A percentile compares a stretch with the other conserved stretches of the same genome.
Evolutionary conservation across 2,113 vertebrate genomes (phyloP).

Genomic region (Halcyon malimbica): DNA sequence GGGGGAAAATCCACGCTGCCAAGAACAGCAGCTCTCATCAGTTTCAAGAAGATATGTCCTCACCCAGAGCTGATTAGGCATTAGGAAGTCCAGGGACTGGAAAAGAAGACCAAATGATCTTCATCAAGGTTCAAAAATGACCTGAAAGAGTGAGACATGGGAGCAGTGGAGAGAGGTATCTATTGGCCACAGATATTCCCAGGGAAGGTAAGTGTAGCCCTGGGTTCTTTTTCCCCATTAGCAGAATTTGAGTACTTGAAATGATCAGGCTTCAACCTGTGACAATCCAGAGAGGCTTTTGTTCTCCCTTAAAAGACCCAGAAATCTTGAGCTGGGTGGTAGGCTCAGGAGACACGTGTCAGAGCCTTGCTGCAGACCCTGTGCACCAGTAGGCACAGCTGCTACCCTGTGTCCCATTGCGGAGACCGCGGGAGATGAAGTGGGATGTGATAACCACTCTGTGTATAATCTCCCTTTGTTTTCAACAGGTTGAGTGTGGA

Average conservation of each 20-base stretch:
- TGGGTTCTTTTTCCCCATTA: background rate
- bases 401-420: accelerated
- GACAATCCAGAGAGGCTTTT: background rate
- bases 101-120: background rate
- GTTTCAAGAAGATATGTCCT: background rate
- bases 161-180: background rate
- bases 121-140: background rate
- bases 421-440: background rate
- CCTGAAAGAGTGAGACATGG: background rate
- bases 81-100: background rate
- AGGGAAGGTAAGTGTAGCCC: background rate
- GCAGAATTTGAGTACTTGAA: background rate
- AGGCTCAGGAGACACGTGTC: background rate
- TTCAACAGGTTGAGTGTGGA: background rate
- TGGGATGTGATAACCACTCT: background rate
- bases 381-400: background rate
- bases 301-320: background rate
- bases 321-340: background rate
- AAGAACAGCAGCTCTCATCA: slow-evolving; percentile 14
- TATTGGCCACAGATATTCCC: accelerated
- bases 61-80: background rate
- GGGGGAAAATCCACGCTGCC: slow-evolving; percentile 21
- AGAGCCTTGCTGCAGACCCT: background rate
- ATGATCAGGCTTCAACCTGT: background rate
- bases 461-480: background rate